Evolutionary conservation across 1,140 invertebrate genomes (phyloP).

Genomic region (Chelonus insularis): DNA sequence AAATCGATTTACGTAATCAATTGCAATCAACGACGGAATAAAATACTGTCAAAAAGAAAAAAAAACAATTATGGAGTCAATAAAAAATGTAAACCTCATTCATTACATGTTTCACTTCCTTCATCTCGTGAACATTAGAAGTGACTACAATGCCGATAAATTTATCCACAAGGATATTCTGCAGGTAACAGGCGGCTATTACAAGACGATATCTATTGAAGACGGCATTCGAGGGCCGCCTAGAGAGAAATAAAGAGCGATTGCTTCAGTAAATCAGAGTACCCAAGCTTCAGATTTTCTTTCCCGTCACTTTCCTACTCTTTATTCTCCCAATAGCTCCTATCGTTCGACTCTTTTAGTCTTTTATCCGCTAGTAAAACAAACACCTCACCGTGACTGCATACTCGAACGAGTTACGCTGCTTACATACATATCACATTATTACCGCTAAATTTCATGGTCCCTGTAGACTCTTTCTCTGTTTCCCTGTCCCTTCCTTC

Average conservation of each 20-base stretch:
- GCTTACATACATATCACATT: slow-evolving; percentile 55
- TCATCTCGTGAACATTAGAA: no score
- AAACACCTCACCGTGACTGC: slow-evolving; percentile 32
- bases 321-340: neutral
- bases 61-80: no score
- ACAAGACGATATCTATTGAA: slow-evolving; percentile 60
- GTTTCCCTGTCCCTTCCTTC: neutral
- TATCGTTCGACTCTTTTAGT: slow-evolving; percentile 23
- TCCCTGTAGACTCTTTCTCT: slow-evolving; percentile 34
- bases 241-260: slow-evolving; percentile 62
- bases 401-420: slow-evolving; percentile 32
- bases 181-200: slow-evolving; percentile 61
- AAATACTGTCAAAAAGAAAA: no score
- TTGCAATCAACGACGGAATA: no score
- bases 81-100: no score
- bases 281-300: slow-evolving; percentile 29
- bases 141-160: neutral
- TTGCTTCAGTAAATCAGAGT: slow-evolving; percentile 60
- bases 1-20: no score
- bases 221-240: slow-evolving; percentile 53
- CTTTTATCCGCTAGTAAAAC: neutral
- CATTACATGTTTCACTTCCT: no score
- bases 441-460: slow-evolving; percentile 52
- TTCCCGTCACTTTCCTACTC: slow-evolving; percentile 18
- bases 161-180: slow-evolving; percentile 31